Evolutionary conservation across 2,113 vertebrate species (phyloP), one percentile per base, ranked within the genome.

Genomic region (Epinephelus cyanopodus): DNA sequence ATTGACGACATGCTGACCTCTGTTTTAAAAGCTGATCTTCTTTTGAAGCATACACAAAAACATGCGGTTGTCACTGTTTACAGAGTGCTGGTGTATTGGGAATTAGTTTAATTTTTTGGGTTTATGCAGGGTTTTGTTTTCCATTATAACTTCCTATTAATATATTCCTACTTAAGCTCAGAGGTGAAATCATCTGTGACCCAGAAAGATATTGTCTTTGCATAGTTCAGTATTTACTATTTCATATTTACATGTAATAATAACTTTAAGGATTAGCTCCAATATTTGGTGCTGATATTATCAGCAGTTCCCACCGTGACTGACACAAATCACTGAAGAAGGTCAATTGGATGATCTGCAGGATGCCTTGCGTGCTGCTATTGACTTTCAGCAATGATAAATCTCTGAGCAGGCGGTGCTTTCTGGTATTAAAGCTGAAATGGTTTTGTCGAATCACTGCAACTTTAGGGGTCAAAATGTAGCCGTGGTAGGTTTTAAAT

Each of bases 281-380:
- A 72, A 45, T 73, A 73, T 69, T 72, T 65, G 18, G 27, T 45
- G 73, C 27, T 54, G 74, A 66, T 60, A 29, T 57, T 68, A 71
- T 81, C 60, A 25, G 64, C 19, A 58, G 70, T 61, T 80, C 79
- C 63, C 25, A 68, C 21, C 0, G 1, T 74, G 72, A 58, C 78
- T 69, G 76, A 67, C 45, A 27, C 53, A 73, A 73, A 76, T 81
- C 81, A 52, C n/a, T 15, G 47, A 19, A 56, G 73, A 82, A 79
- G 81, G 84, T 88, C 81, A 84, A 48, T 47, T 53, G 37, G 70
- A 68, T 56, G 68, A 73, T 65, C 47, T 70, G 72, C 14, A 33
- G 67, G 75, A 76, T 53, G 66, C 63, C 39, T 64, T n/a, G n/a
- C 18, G 27, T 53, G 74, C 60, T 42, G 56, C 48, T 74, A 42